Base-by-base conservation (phyloP, 2,113 vertebrate species). In the Corythornis vintsioides region DNA sequence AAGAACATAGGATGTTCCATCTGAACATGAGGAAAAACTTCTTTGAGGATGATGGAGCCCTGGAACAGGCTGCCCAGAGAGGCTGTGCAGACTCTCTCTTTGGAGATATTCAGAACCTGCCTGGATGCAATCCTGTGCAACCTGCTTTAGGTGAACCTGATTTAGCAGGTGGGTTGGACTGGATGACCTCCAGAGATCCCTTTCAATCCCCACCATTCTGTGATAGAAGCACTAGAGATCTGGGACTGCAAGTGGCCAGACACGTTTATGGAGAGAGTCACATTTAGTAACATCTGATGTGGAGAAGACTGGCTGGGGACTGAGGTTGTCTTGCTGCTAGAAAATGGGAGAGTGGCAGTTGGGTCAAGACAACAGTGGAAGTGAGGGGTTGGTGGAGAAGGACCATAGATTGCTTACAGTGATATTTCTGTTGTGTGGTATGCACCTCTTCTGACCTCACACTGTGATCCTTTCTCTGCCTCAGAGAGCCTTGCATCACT, bases 401-500 rank as follows among this genome's bases (percentile, higher is more conserved):
- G 55, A 67, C 14, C 0, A 1, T 6, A 64, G 61, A 8, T 38
- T 22, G 4, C 31, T 48, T 31, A 26, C 0, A 2, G 42, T 42
- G 47, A 71, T 64, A n/a, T 56, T 38, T 66, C 45, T 74, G 33
- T 72, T 72, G 65, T 2, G 2, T 24, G 29, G 16, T 61, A 35
- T 81, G 42, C 57, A 22, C 25, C 25, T 79, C 72, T 69, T 33
- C 53, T 67, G 69, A 71, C 42, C 42, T 88, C 22, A 28, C 55
- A 48, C 6, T 5, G 25, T 15, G 33, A 29, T 56, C 26, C 9
- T 3, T 0, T 53, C 52, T 72, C 69, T 69, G 40, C 66, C 35
- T 60, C 22, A 11, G 18, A 45, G 69, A 83, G 40, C 25, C 5
- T 69, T 55, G 55, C 21, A 13, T 45, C 56, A 5, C 69, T 71